Conservation (phyloP, 1,140 invertebrate genomes). For the Colletes gigas region DNA sequence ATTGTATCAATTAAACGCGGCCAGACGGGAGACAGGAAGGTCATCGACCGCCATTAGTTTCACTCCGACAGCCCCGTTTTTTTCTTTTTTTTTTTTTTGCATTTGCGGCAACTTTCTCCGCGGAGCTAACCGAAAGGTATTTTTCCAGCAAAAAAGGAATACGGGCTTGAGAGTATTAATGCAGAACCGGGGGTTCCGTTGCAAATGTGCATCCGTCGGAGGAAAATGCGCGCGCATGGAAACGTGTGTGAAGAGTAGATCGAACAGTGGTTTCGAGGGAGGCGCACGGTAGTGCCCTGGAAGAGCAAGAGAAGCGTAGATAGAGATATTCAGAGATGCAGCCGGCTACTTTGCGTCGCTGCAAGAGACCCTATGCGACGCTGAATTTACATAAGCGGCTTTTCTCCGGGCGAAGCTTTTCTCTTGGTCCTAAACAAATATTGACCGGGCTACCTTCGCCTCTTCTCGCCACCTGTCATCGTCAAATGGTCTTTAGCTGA, state of each 20-base stretch:
- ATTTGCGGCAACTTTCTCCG: not conserved
- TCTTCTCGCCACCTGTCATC: constrained; percentile 25
- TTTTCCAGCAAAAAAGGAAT: not conserved
- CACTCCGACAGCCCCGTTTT: not conserved
- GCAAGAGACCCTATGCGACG: constrained; percentile 43
- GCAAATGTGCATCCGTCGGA: constrained; percentile 8
- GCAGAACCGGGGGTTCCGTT: not conserved
- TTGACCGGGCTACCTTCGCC: constrained; percentile 57
- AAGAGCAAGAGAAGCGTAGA: constrained; percentile 17
- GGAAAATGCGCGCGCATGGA: not conserved
- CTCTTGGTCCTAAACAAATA: constrained; percentile 69
- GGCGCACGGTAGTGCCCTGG: not conserved
- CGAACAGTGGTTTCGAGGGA: not conserved
- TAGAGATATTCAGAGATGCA: constrained; percentile 54
- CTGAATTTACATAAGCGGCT: constrained; percentile 72
- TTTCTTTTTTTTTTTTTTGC: no score
- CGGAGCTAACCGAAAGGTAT: not conserved
- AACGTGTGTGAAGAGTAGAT: not conserved
- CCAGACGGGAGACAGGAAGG: not conserved
- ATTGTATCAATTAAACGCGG: constrained; percentile 13
- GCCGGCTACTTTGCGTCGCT: constrained; percentile 42
- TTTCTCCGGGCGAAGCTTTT: constrained; percentile 59
- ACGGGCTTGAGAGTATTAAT: not conserved
- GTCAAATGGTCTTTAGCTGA: constrained; percentile 53
- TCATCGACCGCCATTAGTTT: constrained; percentile 8